Conservation (phyloP, 2,888 invertebrate genomes). For the Helicoverpa assulta region DNA sequence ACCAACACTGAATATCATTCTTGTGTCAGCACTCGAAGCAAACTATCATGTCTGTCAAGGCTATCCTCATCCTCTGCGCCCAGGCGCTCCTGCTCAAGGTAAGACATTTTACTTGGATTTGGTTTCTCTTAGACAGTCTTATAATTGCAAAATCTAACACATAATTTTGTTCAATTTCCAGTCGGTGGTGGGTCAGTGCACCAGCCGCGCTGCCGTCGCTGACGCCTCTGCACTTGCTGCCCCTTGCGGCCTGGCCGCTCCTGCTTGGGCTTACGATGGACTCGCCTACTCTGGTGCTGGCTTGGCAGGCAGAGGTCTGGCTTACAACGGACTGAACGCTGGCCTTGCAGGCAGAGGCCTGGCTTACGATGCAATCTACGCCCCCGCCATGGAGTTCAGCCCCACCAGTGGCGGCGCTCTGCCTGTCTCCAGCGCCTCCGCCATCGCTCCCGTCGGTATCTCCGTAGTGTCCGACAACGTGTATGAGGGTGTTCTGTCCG, state of each 20-base stretch:
- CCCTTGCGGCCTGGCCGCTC: neutral
- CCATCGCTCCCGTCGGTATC: constrained; percentile 69
- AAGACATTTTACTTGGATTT: neutral
- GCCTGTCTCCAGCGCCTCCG: constrained; percentile 65
- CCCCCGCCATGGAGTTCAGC: constrained; percentile 14
- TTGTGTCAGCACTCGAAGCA: constrained; percentile 15
- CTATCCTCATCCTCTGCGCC: constrained; percentile 62
- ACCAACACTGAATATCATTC: too few species aligned
- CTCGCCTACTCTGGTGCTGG: constrained; percentile 2
- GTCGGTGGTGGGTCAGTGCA: too few species aligned
- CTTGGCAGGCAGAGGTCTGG: constrained; percentile 4
- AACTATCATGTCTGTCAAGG: constrained; percentile 63
- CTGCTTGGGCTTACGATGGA: constrained; percentile 7
- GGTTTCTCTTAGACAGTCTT: too few species aligned
- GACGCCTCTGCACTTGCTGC: too few species aligned
- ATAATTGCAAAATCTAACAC: too few species aligned
- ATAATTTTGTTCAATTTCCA: too few species aligned
- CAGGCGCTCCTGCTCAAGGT: constrained; percentile 45
- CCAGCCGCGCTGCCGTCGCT: too few species aligned
- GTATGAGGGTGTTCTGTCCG: constrained; percentile 31
- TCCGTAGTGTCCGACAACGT: constrained; percentile 44
- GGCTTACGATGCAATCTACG: constrained; percentile 3
- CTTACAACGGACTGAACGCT: neutral
- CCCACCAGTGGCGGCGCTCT: constrained; percentile 61
- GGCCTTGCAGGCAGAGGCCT: constrained; percentile 8